Evolutionary conservation across 2,113 vertebrate species (phyloP).

Genomic region (Erpornis zantholeuca): DNA sequence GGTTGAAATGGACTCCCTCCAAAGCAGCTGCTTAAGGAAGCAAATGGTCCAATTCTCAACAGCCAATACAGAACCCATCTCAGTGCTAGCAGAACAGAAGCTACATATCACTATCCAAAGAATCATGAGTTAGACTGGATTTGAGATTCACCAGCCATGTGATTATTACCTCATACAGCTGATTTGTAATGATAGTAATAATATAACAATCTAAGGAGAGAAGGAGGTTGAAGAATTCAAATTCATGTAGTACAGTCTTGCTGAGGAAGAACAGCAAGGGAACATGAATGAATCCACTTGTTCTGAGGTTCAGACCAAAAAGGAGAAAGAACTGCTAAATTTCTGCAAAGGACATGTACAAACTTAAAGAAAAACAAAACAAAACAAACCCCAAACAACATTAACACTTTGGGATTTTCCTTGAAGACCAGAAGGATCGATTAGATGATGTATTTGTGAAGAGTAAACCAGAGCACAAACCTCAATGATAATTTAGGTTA

Average conservation of each 20-base stretch:
- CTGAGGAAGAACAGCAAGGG: neutral
- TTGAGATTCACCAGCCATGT: neutral
- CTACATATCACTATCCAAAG: neutral
- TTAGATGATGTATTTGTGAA: neutral
- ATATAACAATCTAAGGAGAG: neutral
- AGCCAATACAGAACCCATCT: neutral
- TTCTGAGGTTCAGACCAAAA: neutral
- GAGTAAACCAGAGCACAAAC: neutral
- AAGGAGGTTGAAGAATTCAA: neutral
- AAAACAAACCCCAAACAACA: neutral
- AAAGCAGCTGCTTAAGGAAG: neutral
- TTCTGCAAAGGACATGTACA: neutral
- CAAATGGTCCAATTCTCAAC: neutral
- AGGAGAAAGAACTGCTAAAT: neutral
- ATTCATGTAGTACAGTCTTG: neutral
- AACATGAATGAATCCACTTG: neutral
- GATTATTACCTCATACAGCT: neutral
- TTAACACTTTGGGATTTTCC: neutral
- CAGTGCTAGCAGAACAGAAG: neutral
- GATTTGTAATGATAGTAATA: neutral
- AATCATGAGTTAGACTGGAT: neutral
- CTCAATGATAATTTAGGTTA: neutral
- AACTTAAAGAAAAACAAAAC: neutral
- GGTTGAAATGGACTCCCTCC: neutral
- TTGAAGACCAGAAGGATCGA: neutral